phyloP scores from a whole-genome alignment of 1,140 invertebrate genomes.

The Apolygus lucorum region DNA sequence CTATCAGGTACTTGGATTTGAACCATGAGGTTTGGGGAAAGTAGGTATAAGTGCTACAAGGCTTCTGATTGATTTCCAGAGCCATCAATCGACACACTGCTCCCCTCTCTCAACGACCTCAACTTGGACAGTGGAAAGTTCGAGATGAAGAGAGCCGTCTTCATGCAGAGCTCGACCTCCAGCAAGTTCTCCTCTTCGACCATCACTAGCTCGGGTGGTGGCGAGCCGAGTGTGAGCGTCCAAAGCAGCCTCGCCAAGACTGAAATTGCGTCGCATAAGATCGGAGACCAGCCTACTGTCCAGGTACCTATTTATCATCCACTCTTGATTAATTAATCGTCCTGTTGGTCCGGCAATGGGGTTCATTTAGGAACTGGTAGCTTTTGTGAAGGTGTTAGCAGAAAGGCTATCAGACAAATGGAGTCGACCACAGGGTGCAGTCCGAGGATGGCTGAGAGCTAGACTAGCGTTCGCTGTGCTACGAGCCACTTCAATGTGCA shows the following conservation, averaged over 20 bases:
- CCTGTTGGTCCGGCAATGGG: too few relatives aligned
- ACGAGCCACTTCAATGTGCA: too few relatives aligned
- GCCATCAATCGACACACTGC: constrained; percentile 23
- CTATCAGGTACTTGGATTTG: too few relatives aligned
- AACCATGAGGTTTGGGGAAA: too few relatives aligned
- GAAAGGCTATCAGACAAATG: too few relatives aligned
- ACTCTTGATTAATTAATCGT: too few relatives aligned
- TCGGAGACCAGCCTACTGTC: constrained; percentile 35
- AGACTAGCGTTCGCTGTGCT: too few relatives aligned
- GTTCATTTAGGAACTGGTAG: too few relatives aligned
- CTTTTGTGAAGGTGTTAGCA: too few relatives aligned
- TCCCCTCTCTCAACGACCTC: constrained; percentile 24
- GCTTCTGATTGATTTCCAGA: constrained; percentile 29
- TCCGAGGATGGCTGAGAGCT: too few relatives aligned
- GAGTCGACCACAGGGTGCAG: too few relatives aligned
- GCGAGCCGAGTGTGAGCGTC: constrained; percentile 39
- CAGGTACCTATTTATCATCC: constrained; percentile 29
- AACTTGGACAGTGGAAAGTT: constrained; percentile 34
- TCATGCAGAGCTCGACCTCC: constrained; percentile 40
- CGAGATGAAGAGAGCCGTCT: constrained; percentile 40
- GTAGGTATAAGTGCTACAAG: too few relatives aligned
- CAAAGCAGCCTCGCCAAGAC: constrained; percentile 38
- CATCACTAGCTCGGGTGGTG: constrained; percentile 8
- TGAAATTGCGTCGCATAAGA: constrained; percentile 36
- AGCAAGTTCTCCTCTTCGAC: constrained; percentile 34